Conservation (phyloP, 2,113 vertebrate species). For the Rallus limicola region DNA sequence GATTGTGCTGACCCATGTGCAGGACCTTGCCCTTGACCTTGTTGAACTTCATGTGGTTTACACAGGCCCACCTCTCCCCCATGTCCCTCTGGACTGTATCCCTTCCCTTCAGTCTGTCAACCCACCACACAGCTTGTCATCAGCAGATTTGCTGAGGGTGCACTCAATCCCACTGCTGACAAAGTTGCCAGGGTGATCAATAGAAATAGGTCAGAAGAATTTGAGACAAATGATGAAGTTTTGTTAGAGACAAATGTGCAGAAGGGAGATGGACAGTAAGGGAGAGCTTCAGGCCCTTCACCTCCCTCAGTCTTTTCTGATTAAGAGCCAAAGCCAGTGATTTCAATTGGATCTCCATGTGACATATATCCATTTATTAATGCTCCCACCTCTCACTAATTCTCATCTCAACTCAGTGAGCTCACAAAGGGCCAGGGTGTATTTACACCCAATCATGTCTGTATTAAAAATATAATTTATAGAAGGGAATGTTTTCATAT, state of each 20-base stretch:
- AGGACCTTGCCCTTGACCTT: too few relatives aligned
- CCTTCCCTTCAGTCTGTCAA: too few relatives aligned
- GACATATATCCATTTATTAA: neutral
- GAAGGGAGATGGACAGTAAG: neutral
- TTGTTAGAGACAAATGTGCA: neutral
- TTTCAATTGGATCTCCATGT: neutral
- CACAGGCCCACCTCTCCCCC: too few relatives aligned
- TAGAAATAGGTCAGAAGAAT: neutral
- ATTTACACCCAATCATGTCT: neutral
- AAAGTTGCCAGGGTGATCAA: neutral
- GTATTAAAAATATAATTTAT: slow-evolving; percentile 19
- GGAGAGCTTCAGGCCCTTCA: neutral
- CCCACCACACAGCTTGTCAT: too few relatives aligned
- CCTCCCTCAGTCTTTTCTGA: neutral
- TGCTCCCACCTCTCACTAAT: neutral
- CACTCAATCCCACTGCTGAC: too few relatives aligned
- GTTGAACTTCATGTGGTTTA: too few relatives aligned
- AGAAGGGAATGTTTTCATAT: neutral
- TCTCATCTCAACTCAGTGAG: neutral
- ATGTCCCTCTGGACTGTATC: too few relatives aligned
- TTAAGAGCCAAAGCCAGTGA: neutral
- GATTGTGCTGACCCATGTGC: too few relatives aligned
- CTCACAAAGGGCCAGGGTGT: neutral
- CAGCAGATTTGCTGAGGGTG: too few relatives aligned
- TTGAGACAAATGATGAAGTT: neutral